Percentiles rank a stretch among this genome's conserved stretches.
Conservation (phyloP, 2,113 vertebrate genomes). For the Pimephales promelas region DNA sequence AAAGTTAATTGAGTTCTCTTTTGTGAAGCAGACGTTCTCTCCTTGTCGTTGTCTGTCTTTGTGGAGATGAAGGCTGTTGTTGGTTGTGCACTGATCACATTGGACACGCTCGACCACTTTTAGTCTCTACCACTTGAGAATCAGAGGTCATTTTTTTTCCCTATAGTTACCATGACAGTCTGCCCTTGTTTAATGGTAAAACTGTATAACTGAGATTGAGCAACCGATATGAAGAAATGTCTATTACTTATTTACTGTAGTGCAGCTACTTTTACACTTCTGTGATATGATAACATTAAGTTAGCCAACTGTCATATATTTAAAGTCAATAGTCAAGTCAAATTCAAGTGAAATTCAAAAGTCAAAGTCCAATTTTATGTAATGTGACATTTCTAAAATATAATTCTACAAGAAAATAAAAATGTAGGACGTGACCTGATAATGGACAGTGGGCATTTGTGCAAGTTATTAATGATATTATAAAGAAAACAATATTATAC, state of each 20-base stretch:
- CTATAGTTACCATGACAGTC: not conserved
- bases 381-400: not conserved
- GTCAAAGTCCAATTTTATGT: not conserved
- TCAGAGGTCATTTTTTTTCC: not conserved
- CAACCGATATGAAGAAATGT: not conserved
- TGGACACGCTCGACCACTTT: not conserved
- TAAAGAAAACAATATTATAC: too few species aligned
- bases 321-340: too few species aligned
- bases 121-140: not conserved
- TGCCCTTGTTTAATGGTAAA: not conserved
- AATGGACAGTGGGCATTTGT: not conserved
- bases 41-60: constrained; percentile 59
- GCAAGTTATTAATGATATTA: too few species aligned
- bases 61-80: not conserved
- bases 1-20: constrained; percentile 77
- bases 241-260: not conserved
- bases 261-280: too few species aligned
- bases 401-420: too few species aligned
- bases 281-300: too few species aligned
- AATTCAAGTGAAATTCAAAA: too few species aligned
- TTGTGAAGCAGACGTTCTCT: constrained; percentile 68
- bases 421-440: too few species aligned
- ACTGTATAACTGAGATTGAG: not conserved
- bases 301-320: too few species aligned
- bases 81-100: not conserved